Conservation (phyloP, 2,888 invertebrate genomes). For the Tribolium freemani region DNA sequence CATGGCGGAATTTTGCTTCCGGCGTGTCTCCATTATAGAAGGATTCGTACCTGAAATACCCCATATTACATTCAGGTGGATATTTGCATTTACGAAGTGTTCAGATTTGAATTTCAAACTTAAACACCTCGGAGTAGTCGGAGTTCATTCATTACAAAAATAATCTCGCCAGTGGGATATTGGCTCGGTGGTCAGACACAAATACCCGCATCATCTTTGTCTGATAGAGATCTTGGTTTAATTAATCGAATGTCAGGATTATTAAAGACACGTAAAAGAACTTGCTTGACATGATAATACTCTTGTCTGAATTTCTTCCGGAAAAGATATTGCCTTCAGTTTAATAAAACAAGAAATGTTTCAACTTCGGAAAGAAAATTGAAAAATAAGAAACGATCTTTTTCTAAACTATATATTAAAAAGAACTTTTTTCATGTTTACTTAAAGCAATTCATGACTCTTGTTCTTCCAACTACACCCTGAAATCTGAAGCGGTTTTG, state of each 20-base stretch:
- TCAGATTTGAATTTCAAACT: not conserved
- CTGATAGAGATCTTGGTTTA: conserved; percentile 9
- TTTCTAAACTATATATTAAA: not conserved
- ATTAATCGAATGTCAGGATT: conserved; percentile 9
- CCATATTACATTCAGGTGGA: conserved; percentile 3
- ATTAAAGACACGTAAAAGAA: not conserved
- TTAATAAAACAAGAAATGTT: not conserved
- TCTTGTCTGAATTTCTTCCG: not conserved
- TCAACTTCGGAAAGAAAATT: not conserved
- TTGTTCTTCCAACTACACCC: not conserved
- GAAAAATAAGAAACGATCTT: not conserved
- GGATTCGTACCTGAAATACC: conserved; percentile 20
- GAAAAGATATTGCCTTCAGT: not conserved
- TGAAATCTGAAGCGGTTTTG: not conserved
- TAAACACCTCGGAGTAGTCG: not conserved
- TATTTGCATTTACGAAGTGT: conserved; percentile 6
- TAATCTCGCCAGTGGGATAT: not conserved
- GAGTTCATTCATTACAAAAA: conserved; percentile 17
- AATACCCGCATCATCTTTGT: conserved; percentile 20
- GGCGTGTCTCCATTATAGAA: conserved; percentile 32
- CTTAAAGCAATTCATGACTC: not conserved
- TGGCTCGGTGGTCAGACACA: conserved; percentile 1
- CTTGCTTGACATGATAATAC: not conserved
- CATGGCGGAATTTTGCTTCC: conserved; percentile 32
- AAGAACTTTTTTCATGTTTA: not conserved